Evolutionary conservation across 2,113 vertebrate genomes (phyloP), one percentile per base, ranked within the genome.

Genomic region (Illadopsis cleaveri): DNA sequence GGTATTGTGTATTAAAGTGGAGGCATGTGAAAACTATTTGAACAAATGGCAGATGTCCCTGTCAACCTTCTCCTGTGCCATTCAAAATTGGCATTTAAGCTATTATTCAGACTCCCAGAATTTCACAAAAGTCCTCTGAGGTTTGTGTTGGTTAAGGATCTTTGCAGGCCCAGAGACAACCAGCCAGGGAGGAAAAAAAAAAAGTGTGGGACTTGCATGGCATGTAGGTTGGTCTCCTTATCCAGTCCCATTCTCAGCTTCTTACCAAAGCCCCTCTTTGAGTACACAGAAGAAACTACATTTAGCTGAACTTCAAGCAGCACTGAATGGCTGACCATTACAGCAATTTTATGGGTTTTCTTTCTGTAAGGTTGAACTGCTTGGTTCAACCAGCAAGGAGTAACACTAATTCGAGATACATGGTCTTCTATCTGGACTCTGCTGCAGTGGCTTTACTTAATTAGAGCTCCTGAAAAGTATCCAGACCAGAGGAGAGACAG

Each of bases 41-140:
- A 96, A 97, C 96, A 97, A 97, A 95, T 93, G 94, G 94, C 97
- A 97, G 97, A 97, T 97, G 95, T 97, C 96, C 97, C 94, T 97
- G 93, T 97, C 96, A 97, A 68, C 68, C 82, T 97, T 97, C 89
- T 94, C 73, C 84, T 69, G 37, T 82, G 89, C 69, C 66, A 57
- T 87, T 94, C 15, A 90, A 90, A 60, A 86, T 5, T 81, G 38
- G 38, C 64, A 80, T 88, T 90, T 40, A 62, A 40, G 58, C 12
- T n/a, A 30, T 40, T 75, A 48, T 37, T 80, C 85, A 88, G 62
- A 61, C 37, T 69, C 30, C 11, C 9, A 56, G n/a, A 78, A 75
- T 64, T 56, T 68, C 38, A 87, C 28, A 53, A 1, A 70, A 68
- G 20, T 68, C 27, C 71, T 73, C 37, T 58, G 58, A 84, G 82